Conservation (phyloP, 2,888 invertebrate genomes). For the Atethmia centrago region DNA sequence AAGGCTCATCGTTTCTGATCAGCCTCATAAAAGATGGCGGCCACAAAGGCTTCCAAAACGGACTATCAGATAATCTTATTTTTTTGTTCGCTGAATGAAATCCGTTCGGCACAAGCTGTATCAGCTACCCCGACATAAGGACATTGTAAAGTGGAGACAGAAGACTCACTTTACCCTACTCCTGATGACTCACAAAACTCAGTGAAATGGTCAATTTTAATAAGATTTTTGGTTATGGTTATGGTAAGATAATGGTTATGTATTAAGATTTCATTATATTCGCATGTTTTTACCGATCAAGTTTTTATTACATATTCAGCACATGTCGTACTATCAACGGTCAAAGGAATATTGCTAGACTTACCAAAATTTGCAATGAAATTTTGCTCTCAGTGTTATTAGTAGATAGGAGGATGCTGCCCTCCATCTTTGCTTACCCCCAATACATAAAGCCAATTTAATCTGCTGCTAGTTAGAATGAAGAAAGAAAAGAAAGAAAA, state of each 20-base stretch:
- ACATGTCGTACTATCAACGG: background rate
- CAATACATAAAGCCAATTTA: background rate
- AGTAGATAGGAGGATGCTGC: too few species aligned
- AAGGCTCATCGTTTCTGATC: slow-evolving; percentile 31
- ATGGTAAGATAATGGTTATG: too few species aligned
- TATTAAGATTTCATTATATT: background rate
- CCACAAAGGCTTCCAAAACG: slow-evolving; percentile 40
- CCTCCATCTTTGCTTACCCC: too few species aligned
- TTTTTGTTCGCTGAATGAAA: slow-evolving; percentile 58
- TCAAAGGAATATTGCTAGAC: background rate
- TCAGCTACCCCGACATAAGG: slow-evolving; percentile 40
- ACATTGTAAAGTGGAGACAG: background rate
- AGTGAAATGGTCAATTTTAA: background rate
- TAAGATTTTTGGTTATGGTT: too few species aligned
- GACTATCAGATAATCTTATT: slow-evolving; percentile 55
- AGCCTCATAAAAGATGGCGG: slow-evolving; percentile 34
- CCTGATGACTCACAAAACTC: background rate
- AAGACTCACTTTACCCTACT: slow-evolving; percentile 2
- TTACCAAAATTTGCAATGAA: background rate
- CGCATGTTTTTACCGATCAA: background rate
- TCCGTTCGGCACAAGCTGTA: slow-evolving; percentile 54
- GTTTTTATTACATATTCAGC: background rate
- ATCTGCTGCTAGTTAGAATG: background rate
- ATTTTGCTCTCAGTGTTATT: background rate
- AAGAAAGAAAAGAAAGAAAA: too few species aligned